Base-by-base conservation (phyloP, 1,140 invertebrate genomes). In the Drosophila athabasca region DNA sequence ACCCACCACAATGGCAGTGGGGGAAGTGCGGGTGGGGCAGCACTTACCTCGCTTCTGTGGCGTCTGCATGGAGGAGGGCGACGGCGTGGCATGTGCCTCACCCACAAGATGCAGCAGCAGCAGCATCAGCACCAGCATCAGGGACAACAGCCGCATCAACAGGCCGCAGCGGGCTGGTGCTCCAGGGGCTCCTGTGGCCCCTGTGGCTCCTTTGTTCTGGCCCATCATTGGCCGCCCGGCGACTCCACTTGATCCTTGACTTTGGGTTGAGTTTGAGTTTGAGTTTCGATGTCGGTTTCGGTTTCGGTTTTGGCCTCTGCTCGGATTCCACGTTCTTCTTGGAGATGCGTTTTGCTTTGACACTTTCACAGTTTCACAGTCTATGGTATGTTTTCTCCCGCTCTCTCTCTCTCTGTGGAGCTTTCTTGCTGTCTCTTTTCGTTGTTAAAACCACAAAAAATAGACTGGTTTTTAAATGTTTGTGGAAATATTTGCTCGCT, bases 41-140 rank as follows among this genome's bases (percentile, higher is more conserved):
- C 29, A 59, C 82, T 90, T 72, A 91, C 90, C 90, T 91, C 90
- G 53, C 71, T 91, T 91, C 64, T 91, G 90, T 54, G 90, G 90
- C 55, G 88, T 59, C 66, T 90, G 88, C 82, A 91, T 80, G 46
- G 89, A 83, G 51, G 89, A 90, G 22, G 88, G 84, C 50, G 89
- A 90, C 22, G 89, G 89, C 57, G 78, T 77, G 48, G 85, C 70
- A 54, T 79, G 71, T 6, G 83, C 69, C 43, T 57, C 60, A 15
- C 51, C 66, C 49, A 87, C 53, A 45, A 80, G 69, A 62, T 83
- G 85, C 55, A 82, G 60, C 26, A 87, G 45, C 39, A 84, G 26
- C 62, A 87, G 48, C 62, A 85, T 29, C 41, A 76, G 31, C 52
- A 78, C 60, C 68, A 39, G 11, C 35, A 39, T 11, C 35, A 39